Base-by-base conservation (phyloP, 2,888 invertebrate genomes). In the Papilio gigon region DNA sequence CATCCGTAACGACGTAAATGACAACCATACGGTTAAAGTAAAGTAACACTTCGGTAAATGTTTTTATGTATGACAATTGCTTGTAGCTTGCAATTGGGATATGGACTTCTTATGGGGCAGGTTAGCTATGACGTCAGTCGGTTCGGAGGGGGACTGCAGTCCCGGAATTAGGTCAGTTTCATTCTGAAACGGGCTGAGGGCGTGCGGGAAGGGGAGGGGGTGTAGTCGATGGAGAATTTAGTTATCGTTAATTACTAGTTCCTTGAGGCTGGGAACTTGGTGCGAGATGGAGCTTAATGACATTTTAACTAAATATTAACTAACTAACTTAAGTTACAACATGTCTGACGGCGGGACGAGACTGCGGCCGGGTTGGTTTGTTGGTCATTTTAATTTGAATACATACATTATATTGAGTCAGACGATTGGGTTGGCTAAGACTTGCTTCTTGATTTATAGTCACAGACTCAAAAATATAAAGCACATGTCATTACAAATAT, bases 131-230 rank as follows among this genome's bases (percentile, higher is more conserved):
- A 93, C 93, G 93, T 93, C 93, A 93, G 90, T 88, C 72, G 79
- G 83, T 82, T 84, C 80, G 87, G 87, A 82, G 85, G 86, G 88
- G 87, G 88, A 78, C 73, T 91, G 91, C 91, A 90, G 83, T 79
- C 76, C 74, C 77, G 86, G 87, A 93, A 93, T 91, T 92, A 86
- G 93, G 93, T 92, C 93, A 93, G 93, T 93, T 94, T 93, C 94
- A 94, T 94, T 94, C 94, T 93, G 92, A 93, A 93, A 93, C 92
- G 92, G 90, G 89, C 85, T 85, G 76, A 80, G 78, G 67, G 77
- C 70, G 74, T 74, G 80, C 77, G 80, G 81, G 75, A 77, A 73
- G 78, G 70, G 76, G 75, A 77, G 79, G 78, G 77, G 80, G 72
- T 72, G 73, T 70, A 76, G 80, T 83, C 83, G 82, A 85, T 87